Conservation (phyloP, 1,140 invertebrate genomes). For the Tribolium castaneum region DNA sequence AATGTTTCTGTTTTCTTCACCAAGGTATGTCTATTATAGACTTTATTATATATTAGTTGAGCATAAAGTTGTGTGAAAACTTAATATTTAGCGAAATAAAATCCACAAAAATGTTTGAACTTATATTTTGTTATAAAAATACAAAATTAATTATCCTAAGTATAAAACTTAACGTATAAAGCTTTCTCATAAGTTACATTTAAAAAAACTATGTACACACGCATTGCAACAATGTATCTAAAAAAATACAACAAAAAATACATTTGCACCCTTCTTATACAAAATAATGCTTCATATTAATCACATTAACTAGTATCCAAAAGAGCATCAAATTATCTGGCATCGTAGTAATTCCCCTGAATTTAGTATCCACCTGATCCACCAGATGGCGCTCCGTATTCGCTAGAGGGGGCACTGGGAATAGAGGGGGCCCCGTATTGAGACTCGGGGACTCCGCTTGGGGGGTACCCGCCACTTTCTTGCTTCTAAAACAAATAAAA, state of each 20-base stretch:
- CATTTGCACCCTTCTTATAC: slow-evolving; percentile 41
- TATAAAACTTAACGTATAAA: slow-evolving; percentile 39
- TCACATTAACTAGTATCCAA: slow-evolving; percentile 32
- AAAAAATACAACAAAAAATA: slow-evolving; percentile 36
- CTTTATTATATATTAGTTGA: not conserved
- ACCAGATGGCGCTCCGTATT: slow-evolving; percentile 64
- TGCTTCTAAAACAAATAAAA: slow-evolving; percentile 56
- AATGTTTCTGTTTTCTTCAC: no score
- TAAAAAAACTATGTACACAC: slow-evolving; percentile 23
- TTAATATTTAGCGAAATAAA: not conserved
- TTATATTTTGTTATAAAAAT: slow-evolving; percentile 26
- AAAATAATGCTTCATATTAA: slow-evolving; percentile 28
- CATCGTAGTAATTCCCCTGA: not conserved
- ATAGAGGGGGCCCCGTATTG: slow-evolving; percentile 56
- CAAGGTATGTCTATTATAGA: not conserved
- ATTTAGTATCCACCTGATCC: slow-evolving; percentile 46
- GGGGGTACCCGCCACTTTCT: slow-evolving; percentile 65
- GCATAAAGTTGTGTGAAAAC: not conserved
- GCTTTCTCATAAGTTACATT: slow-evolving; percentile 42
- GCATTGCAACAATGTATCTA: slow-evolving; percentile 16
- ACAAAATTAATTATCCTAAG: slow-evolving; percentile 8
- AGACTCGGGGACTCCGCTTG: slow-evolving; percentile 60
- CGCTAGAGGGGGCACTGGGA: slow-evolving; percentile 60
- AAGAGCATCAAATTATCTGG: slow-evolving; percentile 31
- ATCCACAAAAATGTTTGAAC: not conserved